A percentile compares a stretch with the other conserved stretches of the same genome.
These are phyloP conservation scores for Oophaga sylvatica DNA, from an alignment of 2,797 vertebrate species.

Conservation along the genomic window DNA sequence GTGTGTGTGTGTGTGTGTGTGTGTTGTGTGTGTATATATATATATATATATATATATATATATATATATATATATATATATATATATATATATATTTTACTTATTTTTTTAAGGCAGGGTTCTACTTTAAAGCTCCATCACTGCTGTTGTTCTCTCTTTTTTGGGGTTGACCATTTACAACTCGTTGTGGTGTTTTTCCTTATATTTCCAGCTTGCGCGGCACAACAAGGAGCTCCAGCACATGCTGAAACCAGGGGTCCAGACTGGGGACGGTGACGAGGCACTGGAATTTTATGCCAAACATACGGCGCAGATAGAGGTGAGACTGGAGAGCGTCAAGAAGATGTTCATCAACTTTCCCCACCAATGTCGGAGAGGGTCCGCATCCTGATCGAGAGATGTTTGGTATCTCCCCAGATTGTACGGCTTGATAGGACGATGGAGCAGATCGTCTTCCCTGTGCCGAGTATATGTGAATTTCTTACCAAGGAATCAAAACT, in stretches of 20 bases:
- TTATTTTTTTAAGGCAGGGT: too few relatives aligned
- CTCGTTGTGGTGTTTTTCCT: background rate
- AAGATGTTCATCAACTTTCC: too few relatives aligned
- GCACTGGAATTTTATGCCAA: slow-evolving; percentile 97
- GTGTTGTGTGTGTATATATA: too few relatives aligned
- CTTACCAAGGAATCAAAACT: slow-evolving; percentile 97
- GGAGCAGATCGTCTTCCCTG: slow-evolving; percentile 98
- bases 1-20: too few relatives aligned
- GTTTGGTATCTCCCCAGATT: slow-evolving; percentile 76
- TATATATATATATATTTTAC: too few relatives aligned
- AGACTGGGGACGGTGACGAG: slow-evolving; percentile 91
- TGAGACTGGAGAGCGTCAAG: slow-evolving; percentile 64
- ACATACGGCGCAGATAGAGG: slow-evolving; percentile 98
- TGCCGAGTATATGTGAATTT: slow-evolving; percentile 96
- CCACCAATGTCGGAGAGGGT: background rate
- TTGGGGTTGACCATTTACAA: too few relatives aligned
- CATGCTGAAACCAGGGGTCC: slow-evolving; percentile 94
- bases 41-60: too few relatives aligned
- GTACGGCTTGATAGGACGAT: slow-evolving; percentile 95
- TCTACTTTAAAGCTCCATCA: too few relatives aligned
- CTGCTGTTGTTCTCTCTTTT: too few relatives aligned
- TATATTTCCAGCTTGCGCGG: slow-evolving; percentile 83
- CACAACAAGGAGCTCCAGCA: slow-evolving; percentile 98
- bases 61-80: too few relatives aligned
- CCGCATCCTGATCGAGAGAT: background rate